Conservation (phyloP, 2,797 vertebrate species). For the Melanotaenia boesemani region DNA sequence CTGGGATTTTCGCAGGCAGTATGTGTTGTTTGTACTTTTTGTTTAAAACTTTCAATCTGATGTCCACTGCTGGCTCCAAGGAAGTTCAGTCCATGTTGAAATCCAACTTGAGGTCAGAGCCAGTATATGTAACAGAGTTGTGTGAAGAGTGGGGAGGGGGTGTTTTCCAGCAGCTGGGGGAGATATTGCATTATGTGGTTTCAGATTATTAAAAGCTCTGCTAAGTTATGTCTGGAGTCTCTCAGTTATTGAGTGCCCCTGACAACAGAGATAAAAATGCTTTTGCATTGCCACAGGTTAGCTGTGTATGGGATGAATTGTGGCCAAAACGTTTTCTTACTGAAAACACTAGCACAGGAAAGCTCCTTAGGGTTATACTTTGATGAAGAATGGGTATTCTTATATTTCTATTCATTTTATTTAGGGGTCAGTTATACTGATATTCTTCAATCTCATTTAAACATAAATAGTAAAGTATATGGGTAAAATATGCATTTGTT, state of each 20-base stretch:
- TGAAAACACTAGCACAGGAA: background rate
- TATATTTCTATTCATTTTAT: background rate
- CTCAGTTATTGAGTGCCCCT: background rate
- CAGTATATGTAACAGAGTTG: slow-evolving; percentile 43
- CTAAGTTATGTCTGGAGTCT: background rate
- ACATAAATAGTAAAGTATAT: too few species aligned
- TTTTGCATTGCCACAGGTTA: slow-evolving; percentile 6
- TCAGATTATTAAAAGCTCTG: slow-evolving; percentile 5
- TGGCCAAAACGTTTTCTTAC: slow-evolving; percentile 7
- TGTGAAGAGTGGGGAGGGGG: slow-evolving; percentile 59
- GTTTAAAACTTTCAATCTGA: background rate
- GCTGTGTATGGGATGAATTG: background rate
- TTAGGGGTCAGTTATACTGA: background rate
- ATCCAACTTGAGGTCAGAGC: slow-evolving; percentile 42
- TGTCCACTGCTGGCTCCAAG: slow-evolving; percentile 1
- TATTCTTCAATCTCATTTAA: background rate
- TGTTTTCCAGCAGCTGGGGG: slow-evolving; percentile 14
- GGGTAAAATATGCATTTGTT: too few species aligned
- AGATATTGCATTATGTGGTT: background rate
- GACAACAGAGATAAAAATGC: background rate
- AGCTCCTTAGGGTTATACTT: background rate
- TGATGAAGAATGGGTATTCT: background rate
- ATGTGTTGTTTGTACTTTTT: background rate
- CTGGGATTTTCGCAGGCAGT: background rate
- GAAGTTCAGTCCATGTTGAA: slow-evolving; percentile 20